These are phyloP conservation scores for Mugil cephalus DNA, from an alignment of 2,113 vertebrate species.

Conservation along the genomic window DNA sequence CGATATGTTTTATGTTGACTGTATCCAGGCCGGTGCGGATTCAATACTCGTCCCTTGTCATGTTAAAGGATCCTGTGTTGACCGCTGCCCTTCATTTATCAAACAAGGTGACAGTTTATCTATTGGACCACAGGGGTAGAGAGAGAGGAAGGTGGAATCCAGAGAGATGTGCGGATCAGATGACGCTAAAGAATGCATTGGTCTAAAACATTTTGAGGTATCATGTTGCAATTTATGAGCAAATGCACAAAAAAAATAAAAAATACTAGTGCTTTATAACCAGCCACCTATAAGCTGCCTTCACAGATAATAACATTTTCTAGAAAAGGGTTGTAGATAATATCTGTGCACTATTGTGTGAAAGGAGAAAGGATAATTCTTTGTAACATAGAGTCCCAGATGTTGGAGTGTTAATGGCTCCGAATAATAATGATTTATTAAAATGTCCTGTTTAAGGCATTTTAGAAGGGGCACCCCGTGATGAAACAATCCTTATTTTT, in stretches of 20 bases:
- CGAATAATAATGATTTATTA: too few relatives aligned
- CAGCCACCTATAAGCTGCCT: too few relatives aligned
- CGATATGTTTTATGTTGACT: constrained; percentile 80
- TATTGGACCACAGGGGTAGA: constrained; percentile 78
- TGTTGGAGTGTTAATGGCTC: not conserved
- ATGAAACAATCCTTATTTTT: not conserved
- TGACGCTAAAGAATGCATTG: constrained; percentile 34
- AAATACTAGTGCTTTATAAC: not conserved
- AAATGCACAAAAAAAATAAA: not conserved
- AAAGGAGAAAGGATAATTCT: too few relatives aligned
- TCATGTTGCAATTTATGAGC: not conserved
- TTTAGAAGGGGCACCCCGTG: not conserved
- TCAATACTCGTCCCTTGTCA: constrained; percentile 82
- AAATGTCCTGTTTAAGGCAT: too few relatives aligned
- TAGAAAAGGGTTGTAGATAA: too few relatives aligned
- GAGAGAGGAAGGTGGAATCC: constrained; percentile 42
- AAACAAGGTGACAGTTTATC: constrained; percentile 81
- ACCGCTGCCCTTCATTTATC: constrained; percentile 77
- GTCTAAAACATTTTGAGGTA: not conserved
- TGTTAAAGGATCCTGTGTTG: constrained; percentile 77
- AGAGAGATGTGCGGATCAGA: constrained; percentile 44
- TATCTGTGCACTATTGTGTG: too few relatives aligned
- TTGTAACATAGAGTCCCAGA: not conserved
- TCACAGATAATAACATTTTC: too few relatives aligned
- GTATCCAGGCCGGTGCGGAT: constrained; percentile 79